Conservation (phyloP, 2,113 vertebrate genomes). For the Bubo bubo region DNA sequence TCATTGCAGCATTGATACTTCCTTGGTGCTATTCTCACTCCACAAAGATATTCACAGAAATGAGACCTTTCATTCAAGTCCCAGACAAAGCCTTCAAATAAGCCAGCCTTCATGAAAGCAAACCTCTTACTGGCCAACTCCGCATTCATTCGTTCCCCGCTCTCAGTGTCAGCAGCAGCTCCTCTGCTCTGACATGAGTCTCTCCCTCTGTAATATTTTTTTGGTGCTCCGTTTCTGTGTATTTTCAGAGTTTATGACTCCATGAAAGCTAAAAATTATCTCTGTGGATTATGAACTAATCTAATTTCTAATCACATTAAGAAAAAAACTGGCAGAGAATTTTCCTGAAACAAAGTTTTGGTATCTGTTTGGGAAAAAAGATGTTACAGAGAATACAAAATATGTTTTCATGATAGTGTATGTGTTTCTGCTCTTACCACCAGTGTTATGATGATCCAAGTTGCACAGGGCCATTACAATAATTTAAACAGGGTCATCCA, state of each 20-base stretch:
- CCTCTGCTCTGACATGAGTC: background rate
- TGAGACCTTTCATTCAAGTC: background rate
- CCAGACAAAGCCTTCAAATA: background rate
- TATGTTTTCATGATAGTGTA: background rate
- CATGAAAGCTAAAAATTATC: background rate
- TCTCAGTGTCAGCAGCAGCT: background rate
- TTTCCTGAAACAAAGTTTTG: background rate
- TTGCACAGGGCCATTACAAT: background rate
- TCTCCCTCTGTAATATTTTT: background rate
- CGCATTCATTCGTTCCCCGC: background rate
- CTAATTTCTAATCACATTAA: background rate
- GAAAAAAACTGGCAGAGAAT: background rate
- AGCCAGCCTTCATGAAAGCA: background rate
- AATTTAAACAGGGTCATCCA: background rate
- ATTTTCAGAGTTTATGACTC: background rate
- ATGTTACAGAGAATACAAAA: background rate
- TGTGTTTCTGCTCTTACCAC: background rate
- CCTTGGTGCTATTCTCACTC: background rate
- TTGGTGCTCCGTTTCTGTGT: background rate
- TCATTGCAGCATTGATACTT: background rate
- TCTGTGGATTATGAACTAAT: background rate
- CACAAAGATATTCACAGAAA: background rate
- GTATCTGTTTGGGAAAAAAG: background rate
- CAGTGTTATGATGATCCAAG: background rate
- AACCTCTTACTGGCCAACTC: background rate